Evolutionary conservation across 2,797 vertebrate genomes (phyloP).

Genomic region (Petrocephalus sullivani): DNA sequence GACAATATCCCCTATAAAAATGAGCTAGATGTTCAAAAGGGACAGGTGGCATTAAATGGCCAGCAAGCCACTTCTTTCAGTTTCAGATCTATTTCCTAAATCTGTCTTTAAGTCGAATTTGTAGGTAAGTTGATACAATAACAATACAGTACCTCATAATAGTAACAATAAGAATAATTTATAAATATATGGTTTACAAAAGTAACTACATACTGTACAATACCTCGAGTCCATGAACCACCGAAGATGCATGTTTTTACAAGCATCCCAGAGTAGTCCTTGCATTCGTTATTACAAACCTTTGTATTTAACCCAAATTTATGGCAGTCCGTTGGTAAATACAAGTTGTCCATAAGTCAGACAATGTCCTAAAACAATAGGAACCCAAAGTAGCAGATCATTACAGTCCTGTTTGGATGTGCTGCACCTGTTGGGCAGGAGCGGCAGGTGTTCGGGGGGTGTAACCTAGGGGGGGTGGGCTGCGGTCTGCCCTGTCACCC

Average conservation of each 20-base stretch:
- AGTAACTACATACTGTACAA: neutral
- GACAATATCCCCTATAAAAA: neutral
- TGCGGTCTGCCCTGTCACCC: neutral
- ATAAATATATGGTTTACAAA: neutral
- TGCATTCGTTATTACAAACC: neutral
- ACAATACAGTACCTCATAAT: neutral
- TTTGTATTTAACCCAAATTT: neutral
- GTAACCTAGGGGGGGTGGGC: neutral
- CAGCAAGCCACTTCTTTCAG: neutral
- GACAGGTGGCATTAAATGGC: neutral
- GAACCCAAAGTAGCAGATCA: neutral
- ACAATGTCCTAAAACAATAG: neutral
- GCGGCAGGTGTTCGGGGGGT: neutral
- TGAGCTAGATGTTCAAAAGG: neutral
- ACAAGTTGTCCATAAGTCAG: neutral
- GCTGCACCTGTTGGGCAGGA: neutral
- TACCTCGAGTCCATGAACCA: neutral
- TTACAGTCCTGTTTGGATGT: neutral
- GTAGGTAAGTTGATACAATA: neutral
- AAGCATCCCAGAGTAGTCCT: neutral
- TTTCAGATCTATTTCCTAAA: neutral
- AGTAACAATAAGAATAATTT: neutral
- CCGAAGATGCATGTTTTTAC: neutral
- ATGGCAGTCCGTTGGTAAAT: neutral
- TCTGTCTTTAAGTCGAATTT: neutral